Percentiles rank a stretch among this genome's conserved stretches.
These are phyloP conservation scores for Thalassoma bifasciatum DNA, from an alignment of 2,113 vertebrate genomes.

Conservation along the genomic window DNA sequence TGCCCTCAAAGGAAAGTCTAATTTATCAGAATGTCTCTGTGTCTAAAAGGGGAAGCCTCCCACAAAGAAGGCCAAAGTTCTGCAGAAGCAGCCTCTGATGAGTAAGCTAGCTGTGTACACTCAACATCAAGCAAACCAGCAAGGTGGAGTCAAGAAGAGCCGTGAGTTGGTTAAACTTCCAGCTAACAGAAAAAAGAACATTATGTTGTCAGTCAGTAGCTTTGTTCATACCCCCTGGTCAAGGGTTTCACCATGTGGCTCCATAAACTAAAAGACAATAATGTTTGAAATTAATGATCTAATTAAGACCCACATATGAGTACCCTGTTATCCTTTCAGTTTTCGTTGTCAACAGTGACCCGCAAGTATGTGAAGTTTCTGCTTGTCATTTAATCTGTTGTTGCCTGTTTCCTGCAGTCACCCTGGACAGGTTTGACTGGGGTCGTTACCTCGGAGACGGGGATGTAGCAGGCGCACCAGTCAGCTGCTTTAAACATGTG, in stretches of 20 bases:
- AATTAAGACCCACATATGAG: too few relatives aligned
- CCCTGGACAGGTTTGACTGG: slow-evolving; percentile 89
- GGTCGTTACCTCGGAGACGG: slow-evolving; percentile 94
- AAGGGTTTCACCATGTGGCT: too few relatives aligned
- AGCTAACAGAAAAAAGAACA: too few relatives aligned
- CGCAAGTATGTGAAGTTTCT: too few relatives aligned
- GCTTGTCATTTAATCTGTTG: not conserved
- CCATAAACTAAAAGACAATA: too few relatives aligned
- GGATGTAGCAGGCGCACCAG: slow-evolving; percentile 92
- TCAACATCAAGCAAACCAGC: slow-evolving; percentile 92
- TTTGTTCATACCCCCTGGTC: too few relatives aligned
- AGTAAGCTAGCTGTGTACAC: slow-evolving; percentile 92
- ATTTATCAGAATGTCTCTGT: not conserved
- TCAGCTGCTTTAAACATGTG: slow-evolving; percentile 95
- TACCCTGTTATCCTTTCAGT: not conserved
- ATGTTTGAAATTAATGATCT: too few relatives aligned
- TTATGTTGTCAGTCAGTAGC: too few relatives aligned
- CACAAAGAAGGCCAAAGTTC: slow-evolving; percentile 95
- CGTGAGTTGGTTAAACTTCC: slow-evolving; percentile 74
- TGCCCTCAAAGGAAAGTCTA: not conserved
- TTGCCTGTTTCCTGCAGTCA: slow-evolving; percentile 37
- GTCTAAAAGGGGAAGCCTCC: slow-evolving; percentile 91
- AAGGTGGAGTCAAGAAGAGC: slow-evolving; percentile 91
- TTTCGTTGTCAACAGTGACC: too few relatives aligned
- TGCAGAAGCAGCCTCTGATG: slow-evolving; percentile 96